These are phyloP conservation scores for Drosophila neocordata DNA, from an alignment of 1,140 invertebrate species.

Conservation along the genomic window DNA sequence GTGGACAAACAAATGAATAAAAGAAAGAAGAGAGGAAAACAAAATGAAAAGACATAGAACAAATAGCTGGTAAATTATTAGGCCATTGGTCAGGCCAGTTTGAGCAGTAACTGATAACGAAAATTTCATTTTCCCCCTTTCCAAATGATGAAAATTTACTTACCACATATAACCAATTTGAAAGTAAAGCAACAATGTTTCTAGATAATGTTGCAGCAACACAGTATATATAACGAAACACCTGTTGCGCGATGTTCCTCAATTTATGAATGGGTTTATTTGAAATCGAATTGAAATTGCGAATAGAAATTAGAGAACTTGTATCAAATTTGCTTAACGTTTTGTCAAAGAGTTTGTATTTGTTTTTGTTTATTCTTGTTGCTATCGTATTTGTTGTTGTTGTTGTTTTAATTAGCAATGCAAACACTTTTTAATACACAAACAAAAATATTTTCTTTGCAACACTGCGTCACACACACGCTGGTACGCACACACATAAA, in stretches of 20 bases:
- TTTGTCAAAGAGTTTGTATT: constrained; percentile 36
- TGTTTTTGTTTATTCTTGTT: constrained; percentile 29
- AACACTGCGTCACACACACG: constrained; percentile 21
- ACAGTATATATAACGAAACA: neutral
- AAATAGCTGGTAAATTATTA: constrained; percentile 4
- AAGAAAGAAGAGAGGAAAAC: neutral
- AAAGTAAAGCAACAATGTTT: constrained; percentile 8
- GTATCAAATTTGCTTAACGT: constrained; percentile 22
- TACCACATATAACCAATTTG: neutral
- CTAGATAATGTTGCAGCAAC: constrained; percentile 8
- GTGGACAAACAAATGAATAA: neutral
- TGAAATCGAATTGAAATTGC: neutral
- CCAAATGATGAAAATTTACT: constrained; percentile 3
- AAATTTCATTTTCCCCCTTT: neutral
- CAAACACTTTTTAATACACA: constrained; percentile 65
- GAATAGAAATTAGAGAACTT: neutral
- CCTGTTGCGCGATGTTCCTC: constrained; percentile 5
- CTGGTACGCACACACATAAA: constrained; percentile 21
- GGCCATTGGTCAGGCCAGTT: constrained; percentile 8
- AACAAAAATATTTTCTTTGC: constrained; percentile 23
- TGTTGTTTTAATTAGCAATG: constrained; percentile 78
- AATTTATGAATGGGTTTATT: constrained; percentile 8
- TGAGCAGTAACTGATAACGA: neutral
- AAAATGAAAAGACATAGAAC: constrained; percentile 1
- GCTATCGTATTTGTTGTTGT: constrained; percentile 27